These are phyloP conservation scores for Troides oblongomaculatus DNA, from an alignment of 2,888 invertebrate genomes.

Conservation along the genomic window DNA sequence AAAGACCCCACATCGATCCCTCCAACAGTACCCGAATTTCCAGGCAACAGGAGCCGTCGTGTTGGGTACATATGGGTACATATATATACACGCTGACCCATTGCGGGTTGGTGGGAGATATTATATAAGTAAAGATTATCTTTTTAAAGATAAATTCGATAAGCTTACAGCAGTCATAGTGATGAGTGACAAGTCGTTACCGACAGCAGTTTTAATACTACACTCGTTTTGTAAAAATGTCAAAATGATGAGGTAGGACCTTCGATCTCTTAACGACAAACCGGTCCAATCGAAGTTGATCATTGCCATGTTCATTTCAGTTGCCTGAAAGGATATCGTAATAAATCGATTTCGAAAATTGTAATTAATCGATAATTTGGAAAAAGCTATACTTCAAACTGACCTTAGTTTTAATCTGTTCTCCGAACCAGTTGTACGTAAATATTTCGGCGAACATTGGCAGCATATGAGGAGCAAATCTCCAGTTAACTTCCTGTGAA, in stretches of 20 bases:
- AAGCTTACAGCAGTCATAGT: constrained; percentile 60
- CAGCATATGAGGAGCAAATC: constrained; percentile 50
- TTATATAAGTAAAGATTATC: too few relatives aligned
- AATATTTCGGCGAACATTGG: constrained; percentile 52
- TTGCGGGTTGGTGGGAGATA: too few relatives aligned
- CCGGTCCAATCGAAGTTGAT: constrained; percentile 57
- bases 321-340: constrained; percentile 40
- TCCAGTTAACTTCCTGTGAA: constrained; percentile 51
- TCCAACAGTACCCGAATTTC: too few relatives aligned
- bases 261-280: constrained; percentile 46
- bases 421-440: constrained; percentile 60
- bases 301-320: constrained; percentile 44
- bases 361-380: not conserved
- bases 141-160: too few relatives aligned
- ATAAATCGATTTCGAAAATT: not conserved
- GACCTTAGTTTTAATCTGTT: constrained; percentile 62
- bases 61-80: too few relatives aligned
- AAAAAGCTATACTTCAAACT: not conserved
- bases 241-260: constrained; percentile 51
- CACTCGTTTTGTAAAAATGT: constrained; percentile 52
- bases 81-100: too few relatives aligned
- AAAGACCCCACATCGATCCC: too few relatives aligned
- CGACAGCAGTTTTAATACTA: constrained; percentile 52
- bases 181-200: constrained; percentile 53
- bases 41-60: too few relatives aligned